Evolutionary conservation across 2,797 vertebrate species (phyloP).

Genomic region (Myiothlypis coronata): DNA sequence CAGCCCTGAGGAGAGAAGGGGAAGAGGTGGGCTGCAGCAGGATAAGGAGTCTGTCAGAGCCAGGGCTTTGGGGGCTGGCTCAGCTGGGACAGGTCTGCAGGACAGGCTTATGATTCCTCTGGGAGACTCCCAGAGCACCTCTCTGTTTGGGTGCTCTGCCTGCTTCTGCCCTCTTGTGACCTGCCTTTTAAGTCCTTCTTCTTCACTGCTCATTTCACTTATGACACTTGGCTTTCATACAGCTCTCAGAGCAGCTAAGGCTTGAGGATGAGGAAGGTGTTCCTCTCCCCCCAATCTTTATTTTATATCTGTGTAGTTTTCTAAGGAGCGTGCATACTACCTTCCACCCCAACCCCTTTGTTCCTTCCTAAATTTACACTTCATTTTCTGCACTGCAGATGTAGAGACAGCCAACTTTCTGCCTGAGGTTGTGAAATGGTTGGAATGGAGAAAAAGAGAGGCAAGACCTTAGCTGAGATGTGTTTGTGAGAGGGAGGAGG

Average conservation of each 20-base stretch:
- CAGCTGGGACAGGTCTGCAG: not conserved
- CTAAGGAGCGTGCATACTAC: not conserved
- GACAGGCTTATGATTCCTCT: not conserved
- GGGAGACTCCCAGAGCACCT: not conserved
- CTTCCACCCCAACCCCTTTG: not conserved
- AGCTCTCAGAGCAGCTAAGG: not conserved
- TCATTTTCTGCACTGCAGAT: not conserved
- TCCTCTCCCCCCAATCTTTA: not conserved
- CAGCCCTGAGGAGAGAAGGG: not conserved
- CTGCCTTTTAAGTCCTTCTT: not conserved
- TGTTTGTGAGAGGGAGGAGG: not conserved
- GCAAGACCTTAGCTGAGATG: not conserved
- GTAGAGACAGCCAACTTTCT: not conserved
- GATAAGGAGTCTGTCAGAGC: not conserved
- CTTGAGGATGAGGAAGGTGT: not conserved
- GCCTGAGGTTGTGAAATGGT: not conserved
- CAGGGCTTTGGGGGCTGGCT: rapidly evolving
- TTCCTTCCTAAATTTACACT: not conserved
- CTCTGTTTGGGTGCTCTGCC: not conserved
- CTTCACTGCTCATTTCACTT: not conserved
- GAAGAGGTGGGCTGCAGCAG: not conserved
- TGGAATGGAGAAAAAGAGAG: not conserved
- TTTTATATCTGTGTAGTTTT: not conserved
- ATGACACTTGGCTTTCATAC: not conserved
- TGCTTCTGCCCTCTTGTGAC: not conserved